Percentiles rank a stretch among this genome's conserved stretches.
These are phyloP conservation scores for Sebastes minor DNA, from an alignment of 2,797 vertebrate species.

Conservation along the genomic window DNA sequence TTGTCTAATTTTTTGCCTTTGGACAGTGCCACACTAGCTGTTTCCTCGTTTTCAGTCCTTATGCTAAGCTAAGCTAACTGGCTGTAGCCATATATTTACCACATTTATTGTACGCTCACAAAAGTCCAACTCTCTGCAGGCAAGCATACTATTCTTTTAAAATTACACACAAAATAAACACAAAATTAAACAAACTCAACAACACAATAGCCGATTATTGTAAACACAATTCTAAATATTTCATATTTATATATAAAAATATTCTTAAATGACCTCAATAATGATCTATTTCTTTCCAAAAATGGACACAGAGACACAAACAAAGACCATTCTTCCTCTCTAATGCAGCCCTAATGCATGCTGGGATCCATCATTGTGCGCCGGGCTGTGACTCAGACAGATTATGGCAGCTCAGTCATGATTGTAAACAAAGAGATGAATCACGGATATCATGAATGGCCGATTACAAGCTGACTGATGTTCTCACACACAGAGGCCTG, in stretches of 20 bases:
- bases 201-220: background rate
- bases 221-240: background rate
- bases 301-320: background rate
- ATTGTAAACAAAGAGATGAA: slow-evolving; percentile 29
- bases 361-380: background rate
- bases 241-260: background rate
- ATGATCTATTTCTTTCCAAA: background rate
- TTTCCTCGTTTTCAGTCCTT: background rate
- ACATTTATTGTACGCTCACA: background rate
- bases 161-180: background rate
- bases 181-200: background rate
- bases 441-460: slow-evolving; percentile 14
- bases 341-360: background rate
- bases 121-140: background rate
- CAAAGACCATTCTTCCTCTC: background rate
- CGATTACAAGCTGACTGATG: background rate
- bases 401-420: slow-evolving; percentile 18
- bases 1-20: background rate
- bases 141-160: background rate
- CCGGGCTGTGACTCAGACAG: slow-evolving; percentile 4
- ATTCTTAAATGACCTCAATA: background rate
- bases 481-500: background rate
- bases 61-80: background rate
- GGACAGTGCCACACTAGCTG: background rate
- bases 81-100: background rate